Evolutionary conservation across 2,888 invertebrate species (phyloP), one percentile per base, ranked within the genome.

Genomic region (Adelphocoris suturalis): DNA sequence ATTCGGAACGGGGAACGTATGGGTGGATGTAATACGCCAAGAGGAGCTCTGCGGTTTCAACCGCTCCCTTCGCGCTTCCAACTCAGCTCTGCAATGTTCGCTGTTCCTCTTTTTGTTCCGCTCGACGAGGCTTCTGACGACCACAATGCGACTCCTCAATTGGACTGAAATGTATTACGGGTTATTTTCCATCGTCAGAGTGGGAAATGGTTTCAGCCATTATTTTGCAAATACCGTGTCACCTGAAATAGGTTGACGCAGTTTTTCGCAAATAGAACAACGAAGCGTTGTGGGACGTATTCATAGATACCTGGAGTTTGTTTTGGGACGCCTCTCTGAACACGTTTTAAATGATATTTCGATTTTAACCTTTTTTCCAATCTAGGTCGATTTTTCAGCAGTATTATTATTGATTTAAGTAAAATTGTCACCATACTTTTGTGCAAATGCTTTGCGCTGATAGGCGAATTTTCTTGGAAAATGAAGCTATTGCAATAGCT

Each of bases 141-240:
- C 68, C 68, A 68, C 68, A 68, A 68, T 68, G 68, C 68, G 68
- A 68, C 68, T 68, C 68, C 23, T 68, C 68, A 68, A 68, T 68
- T 68, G 68, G 68, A 68, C 68, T 27, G 68, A 23, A 68, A 68
- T 3, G 23, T 68, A 23, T 68, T 68, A 61, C 14, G 23, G 23
- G 68, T 23, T 23, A 23, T 68, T 68, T 27, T 23, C 5, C 11
- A 9, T 12, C 23, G 57, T 16, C 57, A 57, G 19, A 23, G 68
- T 27, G 68, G 27, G 13, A 68, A 27, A 0, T 12, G 68, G 11
- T 11, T 52, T 52, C 52, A 52, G 52, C 52, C 2, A 52, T 16
- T 37, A 37, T 37, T 37, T 37, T 37, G 37, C 52, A 2, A 52
- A 52, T 52, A 52, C 11, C 16, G 52, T 52, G 5, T 14, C 52